A percentile compares a stretch with the other conserved stretches of the same genome.
phyloP scores from a whole-genome alignment of 2,113 vertebrate species.

The Lycocorax pyrrhopterus region DNA sequence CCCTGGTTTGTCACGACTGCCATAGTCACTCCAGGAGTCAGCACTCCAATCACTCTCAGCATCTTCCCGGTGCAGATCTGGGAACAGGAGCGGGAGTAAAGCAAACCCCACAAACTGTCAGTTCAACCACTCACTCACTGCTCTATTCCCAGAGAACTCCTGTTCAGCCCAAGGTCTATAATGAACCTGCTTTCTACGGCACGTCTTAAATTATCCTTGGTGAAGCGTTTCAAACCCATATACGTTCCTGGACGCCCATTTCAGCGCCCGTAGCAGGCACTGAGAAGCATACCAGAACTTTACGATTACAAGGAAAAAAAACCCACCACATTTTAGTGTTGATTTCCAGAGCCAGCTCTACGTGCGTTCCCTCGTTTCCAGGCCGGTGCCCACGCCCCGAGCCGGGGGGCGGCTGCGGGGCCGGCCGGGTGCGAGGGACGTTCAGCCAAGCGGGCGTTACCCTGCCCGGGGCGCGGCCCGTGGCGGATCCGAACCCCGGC shows the following conservation, averaged over 20 bases:
- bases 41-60: neutral
- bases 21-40: constrained; percentile 75
- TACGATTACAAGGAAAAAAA: accelerated
- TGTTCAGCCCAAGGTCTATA: neutral
- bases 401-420: neutral
- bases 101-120: neutral
- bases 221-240: neutral
- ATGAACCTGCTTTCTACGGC: neutral
- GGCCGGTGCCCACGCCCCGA: neutral
- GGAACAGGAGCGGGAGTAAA: neutral
- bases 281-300: neutral
- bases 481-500: neutral
- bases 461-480: neutral
- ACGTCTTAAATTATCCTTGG: too few species aligned
- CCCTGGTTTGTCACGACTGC: constrained; percentile 56
- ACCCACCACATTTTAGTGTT: accelerated
- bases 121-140: neutral
- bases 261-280: accelerated
- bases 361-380: accelerated
- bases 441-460: neutral
- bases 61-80: constrained; percentile 69
- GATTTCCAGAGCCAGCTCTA: neutral
- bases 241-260: accelerated
- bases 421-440: neutral
- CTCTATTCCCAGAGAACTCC: neutral